Evolutionary conservation across 2,888 invertebrate species (phyloP).

Genomic region (Caenorhabditis doughertyi): DNA sequence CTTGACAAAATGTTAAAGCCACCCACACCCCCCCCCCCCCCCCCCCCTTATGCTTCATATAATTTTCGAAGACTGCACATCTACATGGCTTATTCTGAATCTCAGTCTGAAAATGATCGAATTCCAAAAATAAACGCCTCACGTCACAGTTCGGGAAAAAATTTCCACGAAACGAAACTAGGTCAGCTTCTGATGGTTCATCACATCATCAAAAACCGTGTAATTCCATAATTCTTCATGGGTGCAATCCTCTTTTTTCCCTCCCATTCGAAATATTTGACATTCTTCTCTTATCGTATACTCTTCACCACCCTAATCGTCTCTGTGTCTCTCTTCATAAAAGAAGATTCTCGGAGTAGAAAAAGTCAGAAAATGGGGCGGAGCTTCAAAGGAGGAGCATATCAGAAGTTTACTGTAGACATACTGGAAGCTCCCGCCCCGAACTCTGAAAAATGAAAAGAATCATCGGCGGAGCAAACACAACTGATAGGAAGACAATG

Average conservation of each 20-base stretch:
- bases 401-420: constrained; percentile 33
- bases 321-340: constrained; percentile 41
- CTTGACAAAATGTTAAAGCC: neutral
- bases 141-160: constrained; percentile 3
- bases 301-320: neutral
- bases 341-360: constrained; percentile 14
- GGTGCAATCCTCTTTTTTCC: constrained; percentile 37
- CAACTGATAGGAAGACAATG: neutral
- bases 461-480: constrained; percentile 28
- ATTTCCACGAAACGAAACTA: neutral
- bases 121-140: constrained; percentile 1
- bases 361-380: constrained; percentile 34
- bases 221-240: constrained; percentile 30
- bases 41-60: no score
- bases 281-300: constrained; percentile 56
- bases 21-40: no score
- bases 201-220: constrained; percentile 23
- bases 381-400: neutral
- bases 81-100: neutral
- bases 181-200: constrained; percentile 26
- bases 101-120: neutral
- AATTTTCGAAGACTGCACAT: neutral
- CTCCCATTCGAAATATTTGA: constrained; percentile 28
- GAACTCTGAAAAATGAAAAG: constrained; percentile 7
- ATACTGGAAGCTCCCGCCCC: constrained; percentile 36